Conservation (phyloP, 1,140 invertebrate genomes). For the Lerema accius region DNA sequence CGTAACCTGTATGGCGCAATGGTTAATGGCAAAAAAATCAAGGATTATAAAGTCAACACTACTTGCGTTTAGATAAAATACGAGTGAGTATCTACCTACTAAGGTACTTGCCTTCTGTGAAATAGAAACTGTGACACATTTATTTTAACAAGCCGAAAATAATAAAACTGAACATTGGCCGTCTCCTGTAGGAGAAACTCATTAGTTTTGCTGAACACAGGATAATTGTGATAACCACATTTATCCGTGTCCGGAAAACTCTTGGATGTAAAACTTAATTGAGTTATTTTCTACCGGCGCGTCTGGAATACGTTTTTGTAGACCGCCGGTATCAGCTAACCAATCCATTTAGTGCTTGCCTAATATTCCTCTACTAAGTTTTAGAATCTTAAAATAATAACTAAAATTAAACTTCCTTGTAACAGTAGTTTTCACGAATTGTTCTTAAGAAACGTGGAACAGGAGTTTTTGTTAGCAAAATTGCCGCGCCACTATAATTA, state of each 20-base stretch:
- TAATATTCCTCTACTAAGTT: constrained; percentile 3
- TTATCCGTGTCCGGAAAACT: constrained; percentile 62
- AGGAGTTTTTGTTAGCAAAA: constrained; percentile 71
- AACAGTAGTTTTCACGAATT: constrained; percentile 40
- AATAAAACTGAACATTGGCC: constrained; percentile 31
- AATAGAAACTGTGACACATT: not conserved
- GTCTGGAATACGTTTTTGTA: constrained; percentile 35
- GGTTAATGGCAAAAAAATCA: too few relatives aligned
- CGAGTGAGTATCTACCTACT: too few relatives aligned
- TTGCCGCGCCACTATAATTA: constrained; percentile 67
- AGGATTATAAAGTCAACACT: too few relatives aligned
- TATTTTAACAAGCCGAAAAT: constrained; percentile 12
- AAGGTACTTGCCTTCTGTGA: too few relatives aligned
- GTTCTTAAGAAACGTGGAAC: constrained; percentile 74
- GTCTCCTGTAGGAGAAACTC: constrained; percentile 44
- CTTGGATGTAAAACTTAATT: constrained; percentile 74
- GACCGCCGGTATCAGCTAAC: constrained; percentile 14
- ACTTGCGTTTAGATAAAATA: too few relatives aligned
- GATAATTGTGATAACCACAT: constrained; percentile 75
- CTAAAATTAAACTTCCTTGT: constrained; percentile 26
- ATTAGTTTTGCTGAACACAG: constrained; percentile 64
- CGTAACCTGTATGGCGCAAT: too few relatives aligned
- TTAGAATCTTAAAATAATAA: constrained; percentile 14
- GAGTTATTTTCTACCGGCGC: constrained; percentile 63
- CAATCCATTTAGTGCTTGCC: constrained; percentile 18